Evolutionary conservation across 2,888 invertebrate genomes (phyloP).

Genomic region (Griposia aprilina): DNA sequence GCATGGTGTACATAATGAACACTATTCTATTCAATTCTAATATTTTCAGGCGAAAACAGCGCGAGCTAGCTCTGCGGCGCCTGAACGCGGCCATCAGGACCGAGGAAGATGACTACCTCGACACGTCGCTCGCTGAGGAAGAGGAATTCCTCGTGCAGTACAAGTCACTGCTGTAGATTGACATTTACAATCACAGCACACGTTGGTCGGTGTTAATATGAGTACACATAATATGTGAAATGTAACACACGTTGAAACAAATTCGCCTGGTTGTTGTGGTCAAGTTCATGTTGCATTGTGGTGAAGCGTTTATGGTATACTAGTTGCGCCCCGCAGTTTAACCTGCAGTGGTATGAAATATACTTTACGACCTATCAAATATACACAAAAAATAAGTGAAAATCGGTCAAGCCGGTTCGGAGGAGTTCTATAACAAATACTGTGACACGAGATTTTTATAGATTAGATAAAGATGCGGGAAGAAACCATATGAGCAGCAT

Average conservation of each 20-base stretch:
- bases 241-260: neutral
- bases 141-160: slow-evolving; percentile 92
- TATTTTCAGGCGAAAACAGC: slow-evolving; percentile 77
- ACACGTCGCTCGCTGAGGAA: slow-evolving; percentile 93
- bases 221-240: too few species aligned
- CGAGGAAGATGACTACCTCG: slow-evolving; percentile 94
- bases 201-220: neutral
- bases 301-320: neutral
- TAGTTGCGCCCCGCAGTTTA: too few species aligned
- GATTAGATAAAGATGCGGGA: too few species aligned
- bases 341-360: too few species aligned
- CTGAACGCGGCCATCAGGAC: slow-evolving; percentile 90
- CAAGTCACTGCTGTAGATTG: slow-evolving; percentile 88
- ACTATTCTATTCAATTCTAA: neutral
- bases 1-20: too few species aligned
- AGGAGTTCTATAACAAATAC: too few species aligned
- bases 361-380: too few species aligned
- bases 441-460: too few species aligned
- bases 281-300: neutral
- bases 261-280: neutral
- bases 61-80: slow-evolving; percentile 91
- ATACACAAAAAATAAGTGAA: too few species aligned
- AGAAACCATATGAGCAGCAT: too few species aligned
- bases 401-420: too few species aligned
- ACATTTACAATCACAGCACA: neutral